Conservation (phyloP, 1,140 invertebrate species). For the Marisa cornuarietis region DNA sequence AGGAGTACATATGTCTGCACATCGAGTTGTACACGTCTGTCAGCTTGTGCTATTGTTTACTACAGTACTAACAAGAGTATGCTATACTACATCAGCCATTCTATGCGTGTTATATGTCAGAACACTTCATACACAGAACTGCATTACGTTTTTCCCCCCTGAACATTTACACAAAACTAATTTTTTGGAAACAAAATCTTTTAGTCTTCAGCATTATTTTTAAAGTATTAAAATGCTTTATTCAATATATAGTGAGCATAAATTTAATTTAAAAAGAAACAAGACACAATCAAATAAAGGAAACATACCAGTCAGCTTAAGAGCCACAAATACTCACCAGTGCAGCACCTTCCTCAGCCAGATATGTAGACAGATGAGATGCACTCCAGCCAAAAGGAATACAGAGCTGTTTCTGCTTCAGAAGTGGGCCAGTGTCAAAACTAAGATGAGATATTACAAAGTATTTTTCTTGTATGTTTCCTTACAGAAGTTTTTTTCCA, state of each 20-base stretch:
- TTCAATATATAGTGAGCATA: not conserved
- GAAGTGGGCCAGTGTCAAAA: slow-evolving; percentile 88
- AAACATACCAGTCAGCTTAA: not conserved
- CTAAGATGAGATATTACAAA: slow-evolving; percentile 54
- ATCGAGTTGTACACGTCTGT: no score
- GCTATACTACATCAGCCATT: no score
- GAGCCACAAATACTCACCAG: slow-evolving; percentile 58
- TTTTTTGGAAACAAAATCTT: not conserved
- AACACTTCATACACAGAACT: no score
- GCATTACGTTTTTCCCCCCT: no score
- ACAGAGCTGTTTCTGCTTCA: slow-evolving; percentile 73
- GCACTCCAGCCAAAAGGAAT: slow-evolving; percentile 74
- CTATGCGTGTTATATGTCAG: no score
- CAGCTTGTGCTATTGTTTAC: no score
- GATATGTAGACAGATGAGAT: slow-evolving; percentile 73
- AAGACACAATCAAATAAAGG: not conserved
- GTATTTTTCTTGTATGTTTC: not conserved
- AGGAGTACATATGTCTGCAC: not conserved
- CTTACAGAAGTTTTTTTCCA: not conserved
- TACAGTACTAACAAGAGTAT: no score
- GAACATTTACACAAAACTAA: no score
- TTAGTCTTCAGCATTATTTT: not conserved
- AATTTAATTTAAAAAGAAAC: not conserved
- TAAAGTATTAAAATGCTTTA: not conserved
- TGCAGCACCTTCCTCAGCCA: slow-evolving; percentile 77